Conservation (phyloP, 2,888 invertebrate genomes). For the Andrena dorsata region DNA sequence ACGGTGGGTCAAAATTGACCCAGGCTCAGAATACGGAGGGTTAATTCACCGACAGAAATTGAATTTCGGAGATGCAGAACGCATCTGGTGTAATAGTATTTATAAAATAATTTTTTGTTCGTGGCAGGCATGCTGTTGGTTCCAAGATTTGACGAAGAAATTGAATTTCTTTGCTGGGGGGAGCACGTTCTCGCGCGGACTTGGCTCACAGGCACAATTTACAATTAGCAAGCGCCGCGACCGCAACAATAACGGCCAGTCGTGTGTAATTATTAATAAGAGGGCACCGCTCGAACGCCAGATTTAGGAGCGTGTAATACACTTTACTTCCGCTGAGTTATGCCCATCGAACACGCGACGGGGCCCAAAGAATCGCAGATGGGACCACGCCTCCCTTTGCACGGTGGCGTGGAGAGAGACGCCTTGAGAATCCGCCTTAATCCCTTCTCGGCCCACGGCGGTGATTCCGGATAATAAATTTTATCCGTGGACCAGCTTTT, state of each 20-base stretch:
- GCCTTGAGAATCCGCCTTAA: conserved; percentile 40
- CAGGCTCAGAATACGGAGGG: too few species aligned
- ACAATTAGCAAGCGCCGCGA: conserved; percentile 30
- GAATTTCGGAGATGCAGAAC: too few species aligned
- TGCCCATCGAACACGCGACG: conserved; percentile 37
- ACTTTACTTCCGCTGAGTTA: conserved; percentile 44
- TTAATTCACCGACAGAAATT: too few species aligned
- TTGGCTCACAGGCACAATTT: background rate
- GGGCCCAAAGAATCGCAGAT: conserved; percentile 20
- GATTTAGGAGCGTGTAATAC: conserved; percentile 46
- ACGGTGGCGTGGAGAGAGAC: conserved; percentile 32
- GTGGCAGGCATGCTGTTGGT: background rate
- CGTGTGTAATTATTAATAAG: conserved; percentile 48
- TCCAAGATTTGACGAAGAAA: background rate
- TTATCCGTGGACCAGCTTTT: conserved; percentile 24
- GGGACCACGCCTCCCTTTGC: conserved; percentile 8
- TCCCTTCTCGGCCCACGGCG: conserved; percentile 29
- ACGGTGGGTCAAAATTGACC: too few species aligned
- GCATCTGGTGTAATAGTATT: too few species aligned
- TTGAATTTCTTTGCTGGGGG: background rate
- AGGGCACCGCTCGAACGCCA: conserved; percentile 19
- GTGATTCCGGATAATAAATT: conserved; percentile 54
- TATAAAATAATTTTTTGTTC: too few species aligned
- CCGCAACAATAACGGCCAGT: conserved; percentile 17
- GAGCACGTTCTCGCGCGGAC: background rate